Percentiles rank a stretch among this genome's conserved stretches.
Evolutionary conservation across 2,797 vertebrate species (phyloP).

Genomic region (Sebastes oblongus): DNA sequence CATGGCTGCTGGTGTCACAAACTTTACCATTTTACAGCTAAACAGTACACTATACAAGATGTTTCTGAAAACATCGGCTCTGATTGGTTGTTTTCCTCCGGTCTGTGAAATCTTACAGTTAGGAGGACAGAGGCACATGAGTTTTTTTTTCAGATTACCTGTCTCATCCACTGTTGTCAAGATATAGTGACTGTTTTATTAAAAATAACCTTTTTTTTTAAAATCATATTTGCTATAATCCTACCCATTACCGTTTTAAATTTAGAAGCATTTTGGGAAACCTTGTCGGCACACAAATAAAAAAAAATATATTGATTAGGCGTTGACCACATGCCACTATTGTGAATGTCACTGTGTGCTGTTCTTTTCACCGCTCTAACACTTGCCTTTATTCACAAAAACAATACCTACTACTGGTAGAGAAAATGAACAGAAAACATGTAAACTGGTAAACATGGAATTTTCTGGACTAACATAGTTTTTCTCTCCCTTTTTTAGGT

Average conservation of each 20-base stretch:
- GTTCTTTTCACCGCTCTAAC: slow-evolving; percentile 56
- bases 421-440: neutral
- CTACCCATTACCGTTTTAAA: neutral
- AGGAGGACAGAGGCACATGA: too few species aligned
- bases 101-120: too few species aligned
- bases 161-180: too few species aligned
- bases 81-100: too few species aligned
- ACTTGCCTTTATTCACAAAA: slow-evolving; percentile 52
- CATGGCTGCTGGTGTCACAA: too few species aligned
- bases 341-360: slow-evolving; percentile 59
- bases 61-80: too few species aligned
- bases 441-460: fast-evolving
- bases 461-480: slow-evolving; percentile 19
- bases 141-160: too few species aligned
- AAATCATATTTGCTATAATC: too few species aligned
- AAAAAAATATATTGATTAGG: neutral
- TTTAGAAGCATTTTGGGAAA: neutral
- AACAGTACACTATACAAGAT: too few species aligned
- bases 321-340: slow-evolving; percentile 26
- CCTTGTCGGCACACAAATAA: neutral
- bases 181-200: too few species aligned
- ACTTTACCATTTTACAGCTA: too few species aligned
- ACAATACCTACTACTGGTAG: neutral
- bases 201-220: too few species aligned
- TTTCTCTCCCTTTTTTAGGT: slow-evolving; percentile 54